Conservation (phyloP, 2,888 invertebrate genomes). For the Reticulitermes lucifugus region DNA sequence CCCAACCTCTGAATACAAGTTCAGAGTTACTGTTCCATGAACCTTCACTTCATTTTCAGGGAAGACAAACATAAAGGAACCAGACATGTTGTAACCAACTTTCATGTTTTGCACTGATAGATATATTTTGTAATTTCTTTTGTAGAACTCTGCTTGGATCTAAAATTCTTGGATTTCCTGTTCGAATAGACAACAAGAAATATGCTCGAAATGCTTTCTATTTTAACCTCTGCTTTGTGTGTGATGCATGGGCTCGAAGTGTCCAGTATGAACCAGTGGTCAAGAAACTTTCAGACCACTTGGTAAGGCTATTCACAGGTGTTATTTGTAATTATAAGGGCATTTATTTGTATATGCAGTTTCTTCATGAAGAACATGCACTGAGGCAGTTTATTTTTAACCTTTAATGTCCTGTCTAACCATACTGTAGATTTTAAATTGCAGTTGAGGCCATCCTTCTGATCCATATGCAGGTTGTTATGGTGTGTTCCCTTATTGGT, state of each 20-base stretch:
- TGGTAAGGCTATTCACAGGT: conserved; percentile 67
- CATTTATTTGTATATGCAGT: too few relatives aligned
- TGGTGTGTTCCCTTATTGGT: too few relatives aligned
- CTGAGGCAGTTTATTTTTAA: too few relatives aligned
- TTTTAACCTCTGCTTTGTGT: conserved; percentile 95
- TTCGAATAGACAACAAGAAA: conserved; percentile 87
- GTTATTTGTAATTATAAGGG: too few relatives aligned
- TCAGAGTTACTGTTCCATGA: too few relatives aligned
- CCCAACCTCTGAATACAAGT: too few relatives aligned
- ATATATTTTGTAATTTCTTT: conserved; percentile 50
- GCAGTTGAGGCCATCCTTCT: background rate
- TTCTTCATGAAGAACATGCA: conserved; percentile 46
- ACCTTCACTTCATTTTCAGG: too few relatives aligned
- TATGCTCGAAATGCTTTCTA: conserved; percentile 95
- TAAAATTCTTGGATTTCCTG: conserved; percentile 94
- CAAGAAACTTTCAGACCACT: conserved; percentile 91
- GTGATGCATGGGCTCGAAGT: conserved; percentile 88
- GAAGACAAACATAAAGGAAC: too few relatives aligned
- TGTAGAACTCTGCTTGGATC: conserved; percentile 79
- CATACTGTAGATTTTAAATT: too few relatives aligned
- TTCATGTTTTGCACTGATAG: too few relatives aligned
- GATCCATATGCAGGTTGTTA: background rate
- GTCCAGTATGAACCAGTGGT: conserved; percentile 95
- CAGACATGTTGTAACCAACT: too few relatives aligned
- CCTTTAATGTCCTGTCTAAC: background rate